Evolutionary conservation across 1,140 invertebrate genomes (phyloP).

Genomic region (Brachionus plicatilis): DNA sequence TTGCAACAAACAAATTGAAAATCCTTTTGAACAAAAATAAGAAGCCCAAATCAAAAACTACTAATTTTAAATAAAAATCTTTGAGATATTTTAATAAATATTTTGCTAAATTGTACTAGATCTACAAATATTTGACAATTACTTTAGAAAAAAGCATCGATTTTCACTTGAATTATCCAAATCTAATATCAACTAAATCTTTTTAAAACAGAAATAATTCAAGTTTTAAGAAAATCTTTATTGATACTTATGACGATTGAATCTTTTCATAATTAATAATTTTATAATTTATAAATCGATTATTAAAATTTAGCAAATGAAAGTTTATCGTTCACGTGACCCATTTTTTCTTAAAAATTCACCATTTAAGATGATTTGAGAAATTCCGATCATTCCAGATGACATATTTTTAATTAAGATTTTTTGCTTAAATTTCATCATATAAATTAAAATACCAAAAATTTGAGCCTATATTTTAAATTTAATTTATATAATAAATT

Average conservation of each 20-base stretch:
- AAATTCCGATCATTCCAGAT: too few species aligned
- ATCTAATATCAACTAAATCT: too few species aligned
- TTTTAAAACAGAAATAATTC: too few species aligned
- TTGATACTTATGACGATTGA: background rate
- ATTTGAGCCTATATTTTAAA: too few species aligned
- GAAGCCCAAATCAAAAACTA: background rate
- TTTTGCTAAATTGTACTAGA: background rate
- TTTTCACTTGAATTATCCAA: background rate
- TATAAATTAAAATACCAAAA: too few species aligned
- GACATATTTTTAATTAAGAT: too few species aligned
- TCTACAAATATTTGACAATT: background rate
- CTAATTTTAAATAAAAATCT: background rate
- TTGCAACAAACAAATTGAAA: background rate
- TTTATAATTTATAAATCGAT: background rate
- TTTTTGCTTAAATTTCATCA: too few species aligned
- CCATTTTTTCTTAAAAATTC: background rate
- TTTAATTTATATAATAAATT: too few species aligned
- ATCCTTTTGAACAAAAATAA: background rate
- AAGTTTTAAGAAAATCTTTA: background rate
- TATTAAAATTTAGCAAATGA: background rate
- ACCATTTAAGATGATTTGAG: too few species aligned
- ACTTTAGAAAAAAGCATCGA: background rate
- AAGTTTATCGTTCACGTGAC: background rate
- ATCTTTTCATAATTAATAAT: background rate
- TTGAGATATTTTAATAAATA: background rate